Evolutionary conservation across 2,113 vertebrate species (phyloP).

Genomic region (Ramphastos sulfuratus): DNA sequence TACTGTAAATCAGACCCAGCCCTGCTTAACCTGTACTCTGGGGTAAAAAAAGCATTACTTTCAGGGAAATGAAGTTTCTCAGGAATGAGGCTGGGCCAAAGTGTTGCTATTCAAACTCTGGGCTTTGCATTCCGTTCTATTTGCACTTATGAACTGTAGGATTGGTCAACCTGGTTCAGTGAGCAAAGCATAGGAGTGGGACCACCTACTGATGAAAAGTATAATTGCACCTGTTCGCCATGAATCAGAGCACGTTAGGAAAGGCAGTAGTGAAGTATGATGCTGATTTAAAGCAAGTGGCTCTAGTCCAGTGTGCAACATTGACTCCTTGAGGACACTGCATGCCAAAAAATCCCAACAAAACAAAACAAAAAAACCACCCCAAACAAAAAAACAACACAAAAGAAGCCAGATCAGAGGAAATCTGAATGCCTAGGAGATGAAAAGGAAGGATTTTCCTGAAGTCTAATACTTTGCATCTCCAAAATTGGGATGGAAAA

Average conservation of each 20-base stretch:
- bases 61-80: not conserved
- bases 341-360: too few species aligned
- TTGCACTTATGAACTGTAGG: not conserved
- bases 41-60: not conserved
- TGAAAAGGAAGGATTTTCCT: not conserved
- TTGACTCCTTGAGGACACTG: not conserved
- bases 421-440: not conserved
- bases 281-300: not conserved
- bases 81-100: not conserved
- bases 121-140: not conserved
- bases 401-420: not conserved
- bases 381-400: too few species aligned
- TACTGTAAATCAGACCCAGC: not conserved
- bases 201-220: not conserved
- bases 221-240: not conserved
- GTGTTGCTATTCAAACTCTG: not conserved
- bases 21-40: not conserved
- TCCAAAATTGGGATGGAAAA: not conserved
- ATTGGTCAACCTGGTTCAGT: not conserved
- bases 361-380: too few species aligned
- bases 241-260: not conserved
- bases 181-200: not conserved
- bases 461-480: not conserved
- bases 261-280: not conserved
- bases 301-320: not conserved